Base-by-base conservation (phyloP, 2,113 vertebrate genomes). In the Scomber scombrus region DNA sequence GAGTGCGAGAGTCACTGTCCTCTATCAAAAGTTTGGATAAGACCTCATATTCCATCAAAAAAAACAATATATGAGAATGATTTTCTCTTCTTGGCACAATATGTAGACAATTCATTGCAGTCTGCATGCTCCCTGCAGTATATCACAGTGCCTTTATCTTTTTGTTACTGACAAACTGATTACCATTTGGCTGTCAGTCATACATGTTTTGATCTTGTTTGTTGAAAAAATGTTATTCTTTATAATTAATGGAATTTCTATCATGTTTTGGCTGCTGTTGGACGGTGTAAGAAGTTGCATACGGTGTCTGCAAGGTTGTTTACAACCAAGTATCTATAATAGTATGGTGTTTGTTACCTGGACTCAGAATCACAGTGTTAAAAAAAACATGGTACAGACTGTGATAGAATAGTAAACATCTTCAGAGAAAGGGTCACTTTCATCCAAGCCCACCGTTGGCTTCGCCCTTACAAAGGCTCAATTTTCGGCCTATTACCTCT, bases 201-300 rank as follows among this genome's bases (percentile, higher is more conserved):
- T 10, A 40, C 50, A 47, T 15, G 54, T 40, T 45, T 21, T 31
- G 34, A 58, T 62, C 52, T 18, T 63, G 52, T 69, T 19, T 21
- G 52, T 45, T 80, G 65, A 64, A 63, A 52, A 49, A 67, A 71
- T 58, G 9, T 26, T 9, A 21, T 47, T n/a, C 12, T 85, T 57
- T 88, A 90, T 91, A 74, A 75, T 82, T 75, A 56, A 90, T 85
- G 73, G 1, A 19, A 3, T 13, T 81, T 47, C 29, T 52, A 26
- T 81, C 51, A 31, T 13, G 43, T 77, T 92, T 58, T 60, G 16
- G 14, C 16, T 57, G 18, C 21, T 60, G 51, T 62, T 81, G 65
- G 19, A 65, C 71, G 23, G n/a, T 4, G 9, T 5, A 9, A 8
- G n/a, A 54, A 31, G 56, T 26, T 55, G n/a, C 50, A 40, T 75